Evolutionary conservation across 2,113 vertebrate genomes (phyloP), one percentile per base, ranked within the genome.

Genomic region (Hypomesus transpacificus): DNA sequence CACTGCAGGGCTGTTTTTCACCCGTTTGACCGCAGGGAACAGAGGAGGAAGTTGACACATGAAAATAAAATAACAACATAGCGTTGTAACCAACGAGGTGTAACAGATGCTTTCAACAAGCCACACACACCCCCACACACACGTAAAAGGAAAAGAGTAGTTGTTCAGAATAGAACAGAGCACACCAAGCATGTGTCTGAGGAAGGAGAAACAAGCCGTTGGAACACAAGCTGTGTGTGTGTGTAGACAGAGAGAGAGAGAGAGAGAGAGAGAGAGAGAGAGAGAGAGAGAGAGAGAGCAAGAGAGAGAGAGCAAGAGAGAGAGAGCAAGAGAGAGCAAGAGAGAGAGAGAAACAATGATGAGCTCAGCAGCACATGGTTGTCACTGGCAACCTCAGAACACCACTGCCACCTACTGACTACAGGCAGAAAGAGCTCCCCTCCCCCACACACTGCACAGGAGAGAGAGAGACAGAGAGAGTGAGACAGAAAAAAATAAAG

Each of bases 81-180:
- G 39, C 9, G 39, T 11, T 46, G 39, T 46, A 46, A 46, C 39
- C 39, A 46, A 46, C 9, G 39, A 11, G 39, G 39, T 46, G 39
- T 11, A 46, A 9, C 39, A 46, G 39, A 46, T 46, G 39, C 39
- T 46, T 46, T 56, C 22, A 16, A 57, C 70, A 39, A 14, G 24
- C 31, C 22, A 54, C 46, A 65, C 68, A 24, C 31, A 17, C 56
- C 18, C 51, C 66, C 66, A 81, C 77, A 31, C 21, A 69, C 24
- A 31, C 1, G 21, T 24, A 20, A 0, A 8, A 18, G 4, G 6
- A 8, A 81, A 85, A 89, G 86, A 77, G 80, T 78, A 39, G 58
- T 52, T 50, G 18, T 22, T 20, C 34, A 34, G 69, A 8, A 21
- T 16, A 24, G 24, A 60, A 22, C 21, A 3, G 58, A 61, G 39